Evolutionary conservation across 2,113 vertebrate species (phyloP), one percentile per base, ranked within the genome.

Genomic region (Terrapene triunguis): DNA sequence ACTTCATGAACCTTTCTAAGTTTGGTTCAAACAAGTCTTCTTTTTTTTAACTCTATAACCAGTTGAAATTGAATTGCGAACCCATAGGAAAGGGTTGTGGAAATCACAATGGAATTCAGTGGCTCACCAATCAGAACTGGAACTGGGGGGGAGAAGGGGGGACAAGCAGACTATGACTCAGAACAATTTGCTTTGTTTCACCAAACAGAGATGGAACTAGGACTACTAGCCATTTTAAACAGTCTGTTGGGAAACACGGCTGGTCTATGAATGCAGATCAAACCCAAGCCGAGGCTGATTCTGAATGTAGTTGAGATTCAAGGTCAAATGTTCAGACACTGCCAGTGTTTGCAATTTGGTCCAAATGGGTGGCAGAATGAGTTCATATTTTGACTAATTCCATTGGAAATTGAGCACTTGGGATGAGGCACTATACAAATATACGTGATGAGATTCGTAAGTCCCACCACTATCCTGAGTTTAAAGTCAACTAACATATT

Each of bases 91-190:
- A 80, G 87, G n/a, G 14, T 3, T 50, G 29, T 17, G 29, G 55
- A 5, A 8, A 24, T 48, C 1, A 0, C 83, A n/a, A 1, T 10
- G 0, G 2, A 3, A 54, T 27, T 1, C 7, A 53, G 42, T 59
- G 54, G 32, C 42, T 92, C 9, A 3, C 14, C 0, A 3, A 5
- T 4, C 53, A 2, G 3, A 0, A 1, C 0, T 12, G 38, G 81
- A 8, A 42, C 16, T 6, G 29, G 29, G 50, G 50, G 13, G 50
- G 14, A 5, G 14, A 14, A 50, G 22, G 29, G 57, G 74, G 32
- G 51, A 29, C 4, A 25, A 7, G 9, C 22, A 11, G 74, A 53
- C 10, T 6, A 8, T 16, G 65, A 0, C 44, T 22, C 32, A 3
- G 53, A 79, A 7, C 79, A 25, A 42, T 2, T 2, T 13, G 22